Base-by-base conservation (phyloP, 2,113 vertebrate species). In the Pangasianodon gigas region DNA sequence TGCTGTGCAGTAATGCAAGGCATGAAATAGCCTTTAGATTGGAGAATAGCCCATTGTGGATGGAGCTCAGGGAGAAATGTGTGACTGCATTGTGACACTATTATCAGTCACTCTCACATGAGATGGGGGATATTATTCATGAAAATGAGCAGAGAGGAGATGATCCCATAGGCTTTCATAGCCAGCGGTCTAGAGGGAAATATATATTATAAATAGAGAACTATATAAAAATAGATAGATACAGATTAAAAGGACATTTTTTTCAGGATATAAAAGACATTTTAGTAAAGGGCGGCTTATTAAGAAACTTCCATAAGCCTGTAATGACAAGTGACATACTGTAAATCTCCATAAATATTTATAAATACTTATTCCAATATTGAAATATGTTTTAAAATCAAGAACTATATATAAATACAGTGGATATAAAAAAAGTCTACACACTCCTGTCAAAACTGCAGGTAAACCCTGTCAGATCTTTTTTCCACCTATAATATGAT, bases 121-220 rank as follows among this genome's bases (percentile, higher is more conserved):
- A 94, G 91, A 94, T 93, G 92, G 85, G 93, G 79, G 91, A 92
- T 93, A 95, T 96, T 94, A 95, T 94, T 95, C 93, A 94, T 89
- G 92, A 92, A 84, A 92, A 94, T 93, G 90, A 94, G 92, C 92
- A 94, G 92, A 92, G 87, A 90, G 89, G 92, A 90, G 90, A 85
- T 85, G 86, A 92, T 94, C 91, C 91, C 91, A 85, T 62, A 86
- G 89, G 91, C 83, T 89, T 83, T 88, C 71, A 80, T 84, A 89
- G 67, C 80, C 46, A 44, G 44, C 51, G 91, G 88, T 90, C 84
- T 37, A 5, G 79, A 82, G 79, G 79, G 87, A 85, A 89, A 92
- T 91, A 93, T 91, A 91, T 90, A 92, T 89, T 69, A 67, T n/a
- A 69, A 85, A 85, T 85, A 85, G 46, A 85, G 60, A 67, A 51